Base-by-base conservation (phyloP, 2,113 vertebrate species). In the Rhinolophus ferrumequinum region DNA sequence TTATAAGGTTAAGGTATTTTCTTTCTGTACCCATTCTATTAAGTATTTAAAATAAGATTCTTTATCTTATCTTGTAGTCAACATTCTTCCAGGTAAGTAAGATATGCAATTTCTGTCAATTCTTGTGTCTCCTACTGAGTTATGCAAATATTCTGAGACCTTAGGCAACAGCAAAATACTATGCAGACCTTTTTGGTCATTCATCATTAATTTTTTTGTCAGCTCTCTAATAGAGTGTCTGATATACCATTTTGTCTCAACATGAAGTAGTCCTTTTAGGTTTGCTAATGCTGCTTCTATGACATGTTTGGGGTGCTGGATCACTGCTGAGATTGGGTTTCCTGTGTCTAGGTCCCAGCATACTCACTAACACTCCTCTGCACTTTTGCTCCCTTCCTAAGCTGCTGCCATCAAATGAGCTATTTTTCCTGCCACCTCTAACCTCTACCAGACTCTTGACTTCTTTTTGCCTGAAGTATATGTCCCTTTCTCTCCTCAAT, bases 121-220 rank as follows among this genome's bases (percentile, higher is more conserved):
- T 62, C 12, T 95, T 21, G 33, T 54, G 4, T 15, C 18, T 47
- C 54, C 54, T 77, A 10, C 18, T 90, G 28, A 10, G 22, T 79
- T 87, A 83, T n/a, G 16, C 38, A 94, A 92, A 77, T 77, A 86
- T 72, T 77, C 66, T 83, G 60, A 97, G 52, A 41, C 15, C 28
- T 85, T 76, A 60, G 26, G 15, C 24, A 58, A 44, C 6, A 69
- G 8, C 62, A 38, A 82, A 90, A 8, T 66, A 85, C 24, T 52
- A 16, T 7, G 64, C 28, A 93, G 19, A 66, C 0, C 6, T 21
- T 75, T 95, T 83, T 75, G n/a, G 19, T 54, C 12, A 73, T 22
- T 85, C 35, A 56, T 69, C 14, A 60, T 58, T 82, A 64, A 56
- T 70, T 5, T 85, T 83, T 88, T 35, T 60, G 18, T 56, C 47